Conservation (phyloP, 2,888 invertebrate species). For the Kuschelorhynchus macadamiae region DNA sequence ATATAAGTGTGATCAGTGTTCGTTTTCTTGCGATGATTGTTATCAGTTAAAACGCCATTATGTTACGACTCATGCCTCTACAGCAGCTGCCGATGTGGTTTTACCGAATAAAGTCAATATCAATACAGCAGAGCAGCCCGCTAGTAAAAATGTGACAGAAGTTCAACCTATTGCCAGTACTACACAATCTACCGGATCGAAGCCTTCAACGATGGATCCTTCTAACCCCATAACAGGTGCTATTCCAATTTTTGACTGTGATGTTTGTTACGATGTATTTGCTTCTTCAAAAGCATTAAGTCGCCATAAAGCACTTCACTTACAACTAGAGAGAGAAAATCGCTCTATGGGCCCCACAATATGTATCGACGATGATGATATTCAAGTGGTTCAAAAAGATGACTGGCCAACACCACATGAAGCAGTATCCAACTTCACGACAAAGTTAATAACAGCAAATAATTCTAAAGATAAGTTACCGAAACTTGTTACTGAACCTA, state of each 20-base stretch:
- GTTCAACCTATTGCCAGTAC: background rate
- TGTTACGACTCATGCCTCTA: constrained; percentile 12
- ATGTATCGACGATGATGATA: constrained; percentile 42
- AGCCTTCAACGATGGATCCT: background rate
- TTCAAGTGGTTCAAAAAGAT: constrained; percentile 36
- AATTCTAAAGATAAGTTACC: background rate
- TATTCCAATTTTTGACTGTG: constrained; percentile 42
- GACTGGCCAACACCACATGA: constrained; percentile 34
- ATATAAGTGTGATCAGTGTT: constrained; percentile 51
- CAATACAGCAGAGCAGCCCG: background rate
- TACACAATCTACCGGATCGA: background rate
- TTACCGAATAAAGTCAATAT: background rate
- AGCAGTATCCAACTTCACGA: constrained; percentile 31
- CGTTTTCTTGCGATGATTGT: constrained; percentile 53
- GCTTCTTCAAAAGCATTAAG: constrained; percentile 53
- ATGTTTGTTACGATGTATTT: constrained; percentile 59
- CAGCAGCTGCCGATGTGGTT: background rate
- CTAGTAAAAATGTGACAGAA: background rate
- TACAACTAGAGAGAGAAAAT: constrained; percentile 40
- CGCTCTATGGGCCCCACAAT: background rate
- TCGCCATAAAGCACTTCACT: constrained; percentile 54
- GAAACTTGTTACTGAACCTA: background rate
- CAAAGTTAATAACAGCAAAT: constrained; percentile 41
- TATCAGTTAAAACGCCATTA: constrained; percentile 55
- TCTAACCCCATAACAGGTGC: constrained; percentile 14